These are phyloP conservation scores for Wiebesia pumilae DNA, from an alignment of 1,140 invertebrate genomes.

Conservation along the genomic window DNA sequence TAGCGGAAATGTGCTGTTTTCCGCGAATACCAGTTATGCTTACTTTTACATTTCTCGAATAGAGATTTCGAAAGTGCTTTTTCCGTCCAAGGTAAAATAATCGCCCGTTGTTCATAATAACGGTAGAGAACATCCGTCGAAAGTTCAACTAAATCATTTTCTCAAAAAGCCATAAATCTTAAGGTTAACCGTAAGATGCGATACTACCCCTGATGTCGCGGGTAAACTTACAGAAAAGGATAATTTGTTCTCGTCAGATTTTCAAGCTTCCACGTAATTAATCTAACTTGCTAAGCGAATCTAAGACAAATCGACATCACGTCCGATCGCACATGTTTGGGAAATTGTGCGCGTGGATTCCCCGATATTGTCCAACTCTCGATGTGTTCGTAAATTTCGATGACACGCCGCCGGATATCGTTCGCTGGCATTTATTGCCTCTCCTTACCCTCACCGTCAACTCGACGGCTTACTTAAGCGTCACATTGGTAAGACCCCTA, in stretches of 20 bases:
- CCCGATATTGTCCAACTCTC: background rate
- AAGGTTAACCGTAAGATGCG: too few species aligned
- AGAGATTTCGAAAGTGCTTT: too few species aligned
- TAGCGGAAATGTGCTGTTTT: too few species aligned
- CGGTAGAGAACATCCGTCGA: too few species aligned
- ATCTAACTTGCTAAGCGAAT: background rate
- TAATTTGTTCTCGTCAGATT: background rate
- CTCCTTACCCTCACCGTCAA: background rate
- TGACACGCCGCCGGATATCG: conserved; percentile 36
- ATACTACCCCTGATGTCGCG: too few species aligned
- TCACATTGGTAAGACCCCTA: conserved; percentile 15
- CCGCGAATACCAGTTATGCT: too few species aligned
- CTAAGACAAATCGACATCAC: background rate
- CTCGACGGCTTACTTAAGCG: conserved; percentile 38
- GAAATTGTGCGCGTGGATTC: background rate
- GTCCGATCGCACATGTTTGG: background rate
- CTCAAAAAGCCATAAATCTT: too few species aligned
- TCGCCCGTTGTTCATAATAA: too few species aligned
- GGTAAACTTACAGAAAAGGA: too few species aligned
- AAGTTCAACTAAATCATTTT: too few species aligned
- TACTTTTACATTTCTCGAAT: too few species aligned
- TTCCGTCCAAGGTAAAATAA: too few species aligned
- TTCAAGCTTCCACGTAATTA: background rate
- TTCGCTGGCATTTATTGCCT: conserved; percentile 43
- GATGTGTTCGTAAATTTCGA: conserved; percentile 50